Percentiles rank a stretch among this genome's conserved stretches.
phyloP scores from a whole-genome alignment of 2,797 vertebrate genomes.

The Sebastes iracundus region DNA sequence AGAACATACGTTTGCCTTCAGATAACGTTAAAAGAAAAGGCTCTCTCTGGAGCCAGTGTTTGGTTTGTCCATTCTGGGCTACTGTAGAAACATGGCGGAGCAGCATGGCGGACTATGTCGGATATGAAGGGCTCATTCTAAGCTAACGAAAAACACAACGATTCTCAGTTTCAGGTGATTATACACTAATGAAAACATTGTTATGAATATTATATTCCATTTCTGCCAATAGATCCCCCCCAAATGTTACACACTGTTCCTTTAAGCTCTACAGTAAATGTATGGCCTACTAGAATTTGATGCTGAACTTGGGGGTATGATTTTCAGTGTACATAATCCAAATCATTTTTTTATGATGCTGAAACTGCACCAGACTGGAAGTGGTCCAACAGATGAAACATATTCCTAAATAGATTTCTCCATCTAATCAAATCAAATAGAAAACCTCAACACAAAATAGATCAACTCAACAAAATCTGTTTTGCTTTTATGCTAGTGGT shows the following conservation, averaged over 20 bases:
- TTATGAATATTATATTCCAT: no score
- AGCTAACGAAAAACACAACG: no score
- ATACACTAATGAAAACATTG: no score
- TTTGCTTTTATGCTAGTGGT: background rate
- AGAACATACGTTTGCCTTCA: no score
- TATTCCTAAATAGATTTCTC: constrained; percentile 11
- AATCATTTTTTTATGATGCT: background rate
- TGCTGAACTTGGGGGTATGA: background rate
- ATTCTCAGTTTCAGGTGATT: no score
- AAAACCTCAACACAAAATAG: constrained; percentile 15
- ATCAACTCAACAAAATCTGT: background rate
- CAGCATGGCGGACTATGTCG: accelerated
- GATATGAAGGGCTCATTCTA: no score
- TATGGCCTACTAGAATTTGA: background rate
- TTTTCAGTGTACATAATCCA: background rate
- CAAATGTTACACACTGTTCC: no score
- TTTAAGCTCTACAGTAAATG: background rate
- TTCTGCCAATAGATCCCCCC: no score
- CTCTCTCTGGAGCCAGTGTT: no score
- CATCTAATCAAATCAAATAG: constrained; percentile 25
- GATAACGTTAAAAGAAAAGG: no score
- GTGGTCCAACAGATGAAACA: background rate
- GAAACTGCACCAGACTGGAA: constrained; percentile 7
- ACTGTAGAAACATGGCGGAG: no score
- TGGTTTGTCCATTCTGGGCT: no score